phyloP scores from a whole-genome alignment of 1,140 invertebrate species.

The Bursaphelenchus mucronatus region DNA sequence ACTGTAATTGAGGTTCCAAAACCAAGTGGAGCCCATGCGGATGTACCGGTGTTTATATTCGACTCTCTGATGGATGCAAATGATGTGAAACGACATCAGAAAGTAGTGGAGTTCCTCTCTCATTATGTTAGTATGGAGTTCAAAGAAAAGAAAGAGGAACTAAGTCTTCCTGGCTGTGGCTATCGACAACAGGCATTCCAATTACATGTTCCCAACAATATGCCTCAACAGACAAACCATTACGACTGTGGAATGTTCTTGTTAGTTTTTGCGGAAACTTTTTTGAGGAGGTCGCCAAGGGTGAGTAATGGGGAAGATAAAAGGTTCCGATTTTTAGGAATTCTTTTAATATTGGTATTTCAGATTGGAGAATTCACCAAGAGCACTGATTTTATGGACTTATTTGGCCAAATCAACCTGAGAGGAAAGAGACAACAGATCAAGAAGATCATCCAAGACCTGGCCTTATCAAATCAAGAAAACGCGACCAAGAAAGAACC shows the following conservation, averaged over 20 bases:
- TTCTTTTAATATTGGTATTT: background rate
- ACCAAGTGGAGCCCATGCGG: background rate
- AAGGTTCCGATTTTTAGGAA: background rate
- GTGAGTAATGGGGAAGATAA: constrained; percentile 22
- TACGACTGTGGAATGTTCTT: constrained; percentile 93
- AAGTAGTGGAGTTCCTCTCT: constrained; percentile 71
- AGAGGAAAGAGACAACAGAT: constrained; percentile 36
- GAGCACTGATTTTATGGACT: background rate
- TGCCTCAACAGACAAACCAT: constrained; percentile 92
- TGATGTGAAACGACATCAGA: constrained; percentile 31
- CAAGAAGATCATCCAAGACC: constrained; percentile 21
- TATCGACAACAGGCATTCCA: constrained; percentile 22
- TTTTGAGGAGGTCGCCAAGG: constrained; percentile 67
- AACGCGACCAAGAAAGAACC: no score
- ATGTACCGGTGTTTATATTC: constrained; percentile 24
- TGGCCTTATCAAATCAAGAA: background rate
- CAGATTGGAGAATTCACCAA: constrained; percentile 7
- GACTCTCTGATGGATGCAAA: constrained; percentile 40
- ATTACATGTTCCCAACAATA: constrained; percentile 57
- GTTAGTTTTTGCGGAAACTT: constrained; percentile 89
- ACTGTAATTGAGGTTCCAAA: background rate
- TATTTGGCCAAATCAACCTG: constrained; percentile 13
- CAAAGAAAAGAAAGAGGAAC: constrained; percentile 28
- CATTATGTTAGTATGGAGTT: constrained; percentile 61
- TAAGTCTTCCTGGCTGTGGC: constrained; percentile 15